Conservation (phyloP, 2,113 vertebrate species). For the Thamnaconus septentrionalis region DNA sequence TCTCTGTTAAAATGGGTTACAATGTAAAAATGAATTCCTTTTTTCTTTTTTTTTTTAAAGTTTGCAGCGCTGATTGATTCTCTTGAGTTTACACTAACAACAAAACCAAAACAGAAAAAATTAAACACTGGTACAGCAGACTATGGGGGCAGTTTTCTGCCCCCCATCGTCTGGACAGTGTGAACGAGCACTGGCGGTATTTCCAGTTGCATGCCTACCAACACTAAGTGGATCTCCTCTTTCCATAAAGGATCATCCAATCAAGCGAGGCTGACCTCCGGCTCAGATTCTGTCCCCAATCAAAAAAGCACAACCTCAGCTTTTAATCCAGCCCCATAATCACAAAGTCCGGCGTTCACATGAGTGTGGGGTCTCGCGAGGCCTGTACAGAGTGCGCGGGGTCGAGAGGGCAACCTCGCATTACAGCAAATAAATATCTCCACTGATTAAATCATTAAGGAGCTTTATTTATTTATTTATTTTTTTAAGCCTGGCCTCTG, state of each 20-base stretch:
- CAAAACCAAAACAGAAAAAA: too few species aligned
- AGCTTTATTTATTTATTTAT: constrained; percentile 58
- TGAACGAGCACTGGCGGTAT: too few species aligned
- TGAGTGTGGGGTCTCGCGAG: constrained; percentile 16
- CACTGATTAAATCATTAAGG: constrained; percentile 78
- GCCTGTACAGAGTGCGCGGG: constrained; percentile 32
- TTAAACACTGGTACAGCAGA: too few species aligned
- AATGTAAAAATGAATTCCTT: too few species aligned
- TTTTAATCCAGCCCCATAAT: constrained; percentile 72
- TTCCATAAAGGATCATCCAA: constrained; percentile 60
- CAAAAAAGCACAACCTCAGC: constrained; percentile 69
- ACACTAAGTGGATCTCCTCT: constrained; percentile 43
- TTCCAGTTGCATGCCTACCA: constrained; percentile 12
- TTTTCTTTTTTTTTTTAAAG: too few species aligned
- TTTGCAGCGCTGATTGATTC: too few species aligned
- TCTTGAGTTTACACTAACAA: too few species aligned
- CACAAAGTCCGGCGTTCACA: constrained; percentile 48
- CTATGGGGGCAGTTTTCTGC: too few species aligned
- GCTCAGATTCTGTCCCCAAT: constrained; percentile 59
- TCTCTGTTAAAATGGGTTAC: too few species aligned
- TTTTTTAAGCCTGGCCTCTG: constrained; percentile 44
- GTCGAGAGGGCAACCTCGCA: constrained; percentile 36
- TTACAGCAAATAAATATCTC: constrained; percentile 70
- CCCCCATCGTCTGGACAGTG: too few species aligned
- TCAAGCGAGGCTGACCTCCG: constrained; percentile 56